phyloP scores from a whole-genome alignment of 2,888 invertebrate species.

The Tenthredo scrophulariae region DNA sequence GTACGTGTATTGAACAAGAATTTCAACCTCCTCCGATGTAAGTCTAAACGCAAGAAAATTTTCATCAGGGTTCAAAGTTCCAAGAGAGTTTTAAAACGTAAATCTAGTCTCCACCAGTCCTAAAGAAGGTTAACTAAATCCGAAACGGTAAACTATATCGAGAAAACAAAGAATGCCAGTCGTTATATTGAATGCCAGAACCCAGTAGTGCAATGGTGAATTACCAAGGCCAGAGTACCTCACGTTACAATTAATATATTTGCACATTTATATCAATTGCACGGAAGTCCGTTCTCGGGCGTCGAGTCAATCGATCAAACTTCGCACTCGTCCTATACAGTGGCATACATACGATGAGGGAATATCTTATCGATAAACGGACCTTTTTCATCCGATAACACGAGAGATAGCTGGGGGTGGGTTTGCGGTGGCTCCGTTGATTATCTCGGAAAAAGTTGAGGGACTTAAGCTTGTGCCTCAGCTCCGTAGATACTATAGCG shows the following conservation, averaged over 20 bases:
- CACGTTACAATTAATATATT: neutral
- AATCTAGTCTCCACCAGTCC: too few relatives aligned
- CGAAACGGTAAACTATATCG: too few relatives aligned
- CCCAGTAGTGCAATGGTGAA: neutral
- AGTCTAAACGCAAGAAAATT: too few relatives aligned
- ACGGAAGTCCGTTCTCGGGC: neutral
- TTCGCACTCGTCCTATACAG: neutral
- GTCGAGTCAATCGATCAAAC: constrained; percentile 39
- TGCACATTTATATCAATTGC: neutral
- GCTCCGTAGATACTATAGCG: constrained; percentile 53
- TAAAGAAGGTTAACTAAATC: too few relatives aligned
- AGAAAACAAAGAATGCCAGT: too few relatives aligned
- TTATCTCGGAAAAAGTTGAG: constrained; percentile 42
- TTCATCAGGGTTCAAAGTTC: too few relatives aligned
- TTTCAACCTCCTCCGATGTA: too few relatives aligned
- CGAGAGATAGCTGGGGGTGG: neutral
- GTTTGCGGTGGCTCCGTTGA: constrained; percentile 35
- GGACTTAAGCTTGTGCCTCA: neutral
- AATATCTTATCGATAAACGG: constrained; percentile 45
- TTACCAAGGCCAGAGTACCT: neutral
- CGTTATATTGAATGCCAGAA: too few relatives aligned
- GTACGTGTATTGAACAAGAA: too few relatives aligned
- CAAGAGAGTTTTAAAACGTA: too few relatives aligned
- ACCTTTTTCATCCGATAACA: neutral
- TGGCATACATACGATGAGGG: neutral